Evolutionary conservation across 2,888 invertebrate genomes (phyloP).

Genomic region (Lamproptera curius): DNA sequence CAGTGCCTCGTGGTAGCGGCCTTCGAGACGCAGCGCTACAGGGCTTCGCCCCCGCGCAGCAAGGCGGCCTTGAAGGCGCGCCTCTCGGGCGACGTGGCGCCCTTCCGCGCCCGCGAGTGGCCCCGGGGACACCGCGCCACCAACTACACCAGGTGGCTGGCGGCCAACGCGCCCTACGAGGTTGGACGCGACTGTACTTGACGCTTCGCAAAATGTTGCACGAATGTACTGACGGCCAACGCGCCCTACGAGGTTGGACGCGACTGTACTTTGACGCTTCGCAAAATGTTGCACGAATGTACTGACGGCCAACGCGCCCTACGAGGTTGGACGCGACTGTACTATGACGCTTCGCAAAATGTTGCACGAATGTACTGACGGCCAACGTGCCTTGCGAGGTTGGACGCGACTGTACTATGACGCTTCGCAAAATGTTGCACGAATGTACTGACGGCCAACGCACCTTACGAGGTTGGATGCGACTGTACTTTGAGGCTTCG

Average conservation of each 20-base stretch:
- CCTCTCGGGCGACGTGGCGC: constrained; percentile 82
- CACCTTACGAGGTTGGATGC: constrained; percentile 70
- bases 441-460: constrained; percentile 86
- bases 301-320: background rate
- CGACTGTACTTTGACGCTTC: no score
- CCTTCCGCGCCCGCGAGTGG: constrained; percentile 94
- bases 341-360: no score
- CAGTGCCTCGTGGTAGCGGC: constrained; percentile 90
- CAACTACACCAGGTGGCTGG: constrained; percentile 89
- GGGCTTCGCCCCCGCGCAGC: constrained; percentile 85
- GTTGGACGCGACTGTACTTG: constrained; percentile 27
- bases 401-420: no score
- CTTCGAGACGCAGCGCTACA: constrained; percentile 93
- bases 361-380: no score
- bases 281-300: background rate
- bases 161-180: constrained; percentile 82
- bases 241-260: background rate
- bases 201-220: no score
- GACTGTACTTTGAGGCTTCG: no score
- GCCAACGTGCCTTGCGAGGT: no score
- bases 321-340: background rate
- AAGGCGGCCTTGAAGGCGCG: constrained; percentile 87
- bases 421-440: constrained; percentile 92
- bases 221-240: background rate
- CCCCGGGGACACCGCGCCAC: constrained; percentile 92